Evolutionary conservation across 1,140 invertebrate species (phyloP).

Genomic region (Drosophila ananassae): DNA sequence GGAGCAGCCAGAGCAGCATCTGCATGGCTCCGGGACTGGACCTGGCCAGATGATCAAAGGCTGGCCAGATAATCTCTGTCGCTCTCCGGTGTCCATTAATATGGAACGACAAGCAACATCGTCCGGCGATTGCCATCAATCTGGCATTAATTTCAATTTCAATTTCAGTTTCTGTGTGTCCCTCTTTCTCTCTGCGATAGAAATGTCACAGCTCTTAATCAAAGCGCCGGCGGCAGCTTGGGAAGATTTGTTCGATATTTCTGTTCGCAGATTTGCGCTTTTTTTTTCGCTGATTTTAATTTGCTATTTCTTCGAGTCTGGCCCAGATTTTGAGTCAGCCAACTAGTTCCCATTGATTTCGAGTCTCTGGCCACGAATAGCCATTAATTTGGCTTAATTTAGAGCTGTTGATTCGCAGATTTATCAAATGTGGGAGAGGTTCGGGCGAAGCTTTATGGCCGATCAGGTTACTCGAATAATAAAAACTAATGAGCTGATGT

Average conservation of each 20-base stretch:
- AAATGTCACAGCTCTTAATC: conserved; percentile 51
- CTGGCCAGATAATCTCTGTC: conserved; percentile 36
- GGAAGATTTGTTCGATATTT: conserved; percentile 42
- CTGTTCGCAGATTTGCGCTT: conserved; percentile 9
- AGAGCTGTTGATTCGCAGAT: conserved; percentile 29
- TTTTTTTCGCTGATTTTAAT: conserved; percentile 27
- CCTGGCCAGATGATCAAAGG: conserved; percentile 30
- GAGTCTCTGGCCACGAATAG: conserved; percentile 22
- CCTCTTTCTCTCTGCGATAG: conserved; percentile 31
- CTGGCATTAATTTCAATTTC: conserved; percentile 73
- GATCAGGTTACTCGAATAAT: conserved; percentile 25
- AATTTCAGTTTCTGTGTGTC: conserved; percentile 22
- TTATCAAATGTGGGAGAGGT: conserved; percentile 52
- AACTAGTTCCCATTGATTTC: conserved; percentile 58
- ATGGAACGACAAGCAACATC: conserved; percentile 49
- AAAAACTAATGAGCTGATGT: conserved; percentile 5
- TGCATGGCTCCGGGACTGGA: conserved; percentile 40
- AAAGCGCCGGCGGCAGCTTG: conserved; percentile 47
- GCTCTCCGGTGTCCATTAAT: conserved; percentile 62
- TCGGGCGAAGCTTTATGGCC: conserved; percentile 24
- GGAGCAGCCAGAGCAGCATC: conserved; percentile 30
- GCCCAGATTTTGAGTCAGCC: conserved; percentile 44
- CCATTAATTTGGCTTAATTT: conserved; percentile 57
- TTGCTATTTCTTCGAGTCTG: conserved; percentile 23
- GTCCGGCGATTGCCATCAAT: conserved; percentile 62